These are phyloP conservation scores for Poecilia wingei DNA, from an alignment of 2,797 vertebrate genomes.

Conservation along the genomic window DNA sequence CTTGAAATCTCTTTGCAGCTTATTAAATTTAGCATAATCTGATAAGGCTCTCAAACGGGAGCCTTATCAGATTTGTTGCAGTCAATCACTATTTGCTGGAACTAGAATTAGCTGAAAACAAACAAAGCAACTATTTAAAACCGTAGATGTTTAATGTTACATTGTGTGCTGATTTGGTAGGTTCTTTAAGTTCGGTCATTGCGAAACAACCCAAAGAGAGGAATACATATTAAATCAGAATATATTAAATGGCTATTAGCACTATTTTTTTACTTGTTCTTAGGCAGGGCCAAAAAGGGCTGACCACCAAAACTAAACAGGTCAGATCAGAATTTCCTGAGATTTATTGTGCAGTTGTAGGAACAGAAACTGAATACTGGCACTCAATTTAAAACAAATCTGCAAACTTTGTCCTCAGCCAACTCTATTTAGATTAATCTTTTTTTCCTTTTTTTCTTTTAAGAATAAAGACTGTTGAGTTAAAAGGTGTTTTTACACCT, in stretches of 20 bases:
- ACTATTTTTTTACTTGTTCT: neutral
- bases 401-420: neutral
- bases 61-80: neutral
- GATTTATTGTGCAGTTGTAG: neutral
- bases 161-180: neutral
- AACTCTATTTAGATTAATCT: neutral
- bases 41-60: neutral
- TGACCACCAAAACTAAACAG: neutral
- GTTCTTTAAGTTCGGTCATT: neutral
- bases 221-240: neutral
- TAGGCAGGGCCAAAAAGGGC: neutral
- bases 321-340: neutral
- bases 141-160: neutral
- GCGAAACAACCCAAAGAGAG: neutral
- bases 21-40: too few species aligned
- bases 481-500: neutral
- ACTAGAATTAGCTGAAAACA: neutral
- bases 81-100: neutral
- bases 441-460: neutral
- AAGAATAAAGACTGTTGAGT: neutral
- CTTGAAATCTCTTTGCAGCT: too few species aligned
- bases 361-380: neutral
- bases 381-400: neutral
- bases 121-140: neutral
- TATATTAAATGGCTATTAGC: neutral